phyloP scores from a whole-genome alignment of 2,113 vertebrate genomes.

The Crotalus horridus region DNA sequence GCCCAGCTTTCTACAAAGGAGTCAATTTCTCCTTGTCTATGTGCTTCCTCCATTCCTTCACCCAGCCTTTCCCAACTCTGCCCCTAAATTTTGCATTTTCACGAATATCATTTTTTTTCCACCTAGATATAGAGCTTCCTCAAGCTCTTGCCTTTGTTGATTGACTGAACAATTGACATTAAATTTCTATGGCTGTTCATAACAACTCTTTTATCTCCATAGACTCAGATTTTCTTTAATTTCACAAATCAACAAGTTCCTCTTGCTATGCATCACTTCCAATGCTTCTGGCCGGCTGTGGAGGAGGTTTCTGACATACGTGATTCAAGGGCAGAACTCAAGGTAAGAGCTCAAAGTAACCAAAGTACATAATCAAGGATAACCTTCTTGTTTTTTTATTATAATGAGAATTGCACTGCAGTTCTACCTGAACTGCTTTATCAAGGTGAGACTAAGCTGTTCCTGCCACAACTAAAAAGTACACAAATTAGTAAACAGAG shows the following conservation, averaged over 20 bases:
- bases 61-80: background rate
- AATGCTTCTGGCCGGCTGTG: background rate
- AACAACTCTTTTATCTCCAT: background rate
- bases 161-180: background rate
- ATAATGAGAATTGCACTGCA: background rate
- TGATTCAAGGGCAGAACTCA: background rate
- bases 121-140: background rate
- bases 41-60: background rate
- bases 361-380: background rate
- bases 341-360: background rate
- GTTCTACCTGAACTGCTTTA: background rate
- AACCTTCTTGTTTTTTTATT: background rate
- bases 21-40: background rate
- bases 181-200: background rate
- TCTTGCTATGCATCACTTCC: background rate
- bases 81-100: background rate
- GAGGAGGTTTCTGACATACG: background rate
- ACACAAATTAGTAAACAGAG: background rate
- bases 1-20: background rate
- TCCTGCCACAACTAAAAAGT: background rate
- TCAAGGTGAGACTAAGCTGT: background rate
- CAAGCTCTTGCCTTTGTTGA: background rate
- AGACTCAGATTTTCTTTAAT: background rate
- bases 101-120: background rate
- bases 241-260: background rate